Evolutionary conservation across 1,140 invertebrate species (phyloP).

Genomic region (Macrotrachela quadricornifera): DNA sequence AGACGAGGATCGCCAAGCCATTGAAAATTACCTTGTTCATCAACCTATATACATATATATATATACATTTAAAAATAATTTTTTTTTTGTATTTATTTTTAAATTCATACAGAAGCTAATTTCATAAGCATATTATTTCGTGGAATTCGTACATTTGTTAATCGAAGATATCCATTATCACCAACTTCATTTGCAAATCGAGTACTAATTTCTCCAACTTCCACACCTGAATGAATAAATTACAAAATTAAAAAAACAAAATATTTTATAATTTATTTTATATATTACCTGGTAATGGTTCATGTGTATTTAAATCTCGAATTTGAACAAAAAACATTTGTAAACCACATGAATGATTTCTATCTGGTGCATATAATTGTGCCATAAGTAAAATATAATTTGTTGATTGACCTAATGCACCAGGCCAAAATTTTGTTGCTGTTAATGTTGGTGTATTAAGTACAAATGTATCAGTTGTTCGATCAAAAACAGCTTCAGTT

Average conservation of each 20-base stretch:
- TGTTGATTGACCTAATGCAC: conserved; percentile 66
- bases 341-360: conserved; percentile 48
- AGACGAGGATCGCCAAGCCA: conserved; percentile 55
- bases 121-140: conserved; percentile 67
- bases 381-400: conserved; percentile 67
- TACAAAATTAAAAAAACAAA: no score
- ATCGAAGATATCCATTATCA: conserved; percentile 66
- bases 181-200: conserved; percentile 64
- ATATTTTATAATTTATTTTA: no score
- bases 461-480: conserved; percentile 57
- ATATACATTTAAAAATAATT: no score
- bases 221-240: conserved; percentile 32
- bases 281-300: conserved; percentile 47
- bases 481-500: conserved; percentile 71
- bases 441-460: conserved; percentile 62
- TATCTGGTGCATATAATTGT: conserved; percentile 58
- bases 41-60: no score
- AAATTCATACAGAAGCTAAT: conserved; percentile 44
- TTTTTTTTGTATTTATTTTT: no score
- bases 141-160: conserved; percentile 59
- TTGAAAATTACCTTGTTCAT: conserved; percentile 37
- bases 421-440: conserved; percentile 80
- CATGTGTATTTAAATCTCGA: conserved; percentile 58
- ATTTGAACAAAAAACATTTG: conserved; percentile 77
- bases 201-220: conserved; percentile 71